A percentile compares a stretch with the other conserved stretches of the same genome.
Evolutionary conservation across 1,140 invertebrate species (phyloP).

Genomic region (Capitella teleta): DNA sequence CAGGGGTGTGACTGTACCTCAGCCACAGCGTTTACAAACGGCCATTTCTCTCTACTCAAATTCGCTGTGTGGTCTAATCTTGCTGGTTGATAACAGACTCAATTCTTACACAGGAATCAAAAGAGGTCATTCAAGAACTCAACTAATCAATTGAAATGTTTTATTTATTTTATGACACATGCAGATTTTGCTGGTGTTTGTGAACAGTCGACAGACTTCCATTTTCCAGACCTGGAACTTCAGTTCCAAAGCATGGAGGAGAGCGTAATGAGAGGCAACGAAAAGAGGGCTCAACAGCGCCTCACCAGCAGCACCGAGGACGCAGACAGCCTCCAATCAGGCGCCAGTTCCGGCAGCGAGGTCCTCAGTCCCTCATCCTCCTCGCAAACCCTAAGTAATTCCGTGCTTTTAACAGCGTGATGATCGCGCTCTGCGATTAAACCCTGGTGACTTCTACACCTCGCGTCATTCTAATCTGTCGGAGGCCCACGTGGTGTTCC

Average conservation of each 20-base stretch:
- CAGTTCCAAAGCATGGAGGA: conserved; percentile 59
- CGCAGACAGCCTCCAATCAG: conserved; percentile 28
- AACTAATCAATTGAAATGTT: background rate
- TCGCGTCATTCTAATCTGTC: conserved; percentile 90
- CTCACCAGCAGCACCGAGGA: conserved; percentile 15
- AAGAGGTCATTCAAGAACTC: conserved; percentile 47
- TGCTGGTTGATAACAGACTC: conserved; percentile 68
- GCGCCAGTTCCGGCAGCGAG: conserved; percentile 21
- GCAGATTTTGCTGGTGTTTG: conserved; percentile 46
- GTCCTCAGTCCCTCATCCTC: too few relatives aligned
- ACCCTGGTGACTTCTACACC: conserved; percentile 85
- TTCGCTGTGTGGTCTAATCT: conserved; percentile 73
- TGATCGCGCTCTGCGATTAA: conserved; percentile 26
- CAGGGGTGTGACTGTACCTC: conserved; percentile 31
- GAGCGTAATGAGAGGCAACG: conserved; percentile 20
- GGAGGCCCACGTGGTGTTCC: conserved; percentile 63
- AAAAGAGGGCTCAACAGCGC: conserved; percentile 16
- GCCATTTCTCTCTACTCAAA: conserved; percentile 85
- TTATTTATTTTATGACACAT: background rate
- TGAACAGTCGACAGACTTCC: conserved; percentile 62
- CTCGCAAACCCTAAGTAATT: too few relatives aligned
- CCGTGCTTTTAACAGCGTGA: conserved; percentile 16
- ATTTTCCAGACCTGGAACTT: conserved; percentile 73
- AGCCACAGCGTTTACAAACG: conserved; percentile 73
- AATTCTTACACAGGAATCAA: conserved; percentile 61